Evolutionary conservation across 2,113 vertebrate genomes (phyloP), one percentile per base, ranked within the genome.

Genomic region (Proteles cristata): DNA sequence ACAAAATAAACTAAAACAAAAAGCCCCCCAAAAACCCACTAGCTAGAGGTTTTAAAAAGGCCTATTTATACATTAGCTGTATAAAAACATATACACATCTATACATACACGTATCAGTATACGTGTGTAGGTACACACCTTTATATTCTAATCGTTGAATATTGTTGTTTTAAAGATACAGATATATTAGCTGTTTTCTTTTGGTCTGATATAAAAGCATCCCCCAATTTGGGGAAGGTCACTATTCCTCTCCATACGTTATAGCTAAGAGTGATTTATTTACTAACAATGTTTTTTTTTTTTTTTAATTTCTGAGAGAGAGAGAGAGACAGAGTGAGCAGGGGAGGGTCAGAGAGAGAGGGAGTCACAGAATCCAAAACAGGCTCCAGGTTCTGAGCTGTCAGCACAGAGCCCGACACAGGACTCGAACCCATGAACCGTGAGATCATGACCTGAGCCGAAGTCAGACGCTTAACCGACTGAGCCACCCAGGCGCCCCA

Each of bases 11-110:
- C 25, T 39, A 76, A 76, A 35, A 19, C 33, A 43, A 43, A 77
- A 0, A 26, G 9, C 45, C 11, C 45, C 15, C 45, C 8, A 7
- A 69, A 43, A 39, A n/a, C 3, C 25, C 31, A 68, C 35, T 19
- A 63, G 76, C 26, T 84, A 82, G 45, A 66, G 7, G n/a, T 81
- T 96, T 94, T 79, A 87, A 90, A 89, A 61, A 11, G 83, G n/a
- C 9, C 55, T 48, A 74, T 63, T 73, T 61, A 84, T 53, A 31
- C 33, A 68, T 53, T 35, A 90, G 9, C 79, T 68, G 19, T 66
- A 11, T 82, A 35, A 66, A 16, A 55, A 5, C 11, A 66, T 5
- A 33, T 25, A 21, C 7, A 14, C 23, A 43, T 35, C 11, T 53
- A 79, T 5, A 11, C 33, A 69, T 2, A 45, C 48, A 15, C 25